Percentiles rank a stretch among this genome's conserved stretches.
Conservation (phyloP, 2,113 vertebrate species). For the Antechinus flavipes region DNA sequence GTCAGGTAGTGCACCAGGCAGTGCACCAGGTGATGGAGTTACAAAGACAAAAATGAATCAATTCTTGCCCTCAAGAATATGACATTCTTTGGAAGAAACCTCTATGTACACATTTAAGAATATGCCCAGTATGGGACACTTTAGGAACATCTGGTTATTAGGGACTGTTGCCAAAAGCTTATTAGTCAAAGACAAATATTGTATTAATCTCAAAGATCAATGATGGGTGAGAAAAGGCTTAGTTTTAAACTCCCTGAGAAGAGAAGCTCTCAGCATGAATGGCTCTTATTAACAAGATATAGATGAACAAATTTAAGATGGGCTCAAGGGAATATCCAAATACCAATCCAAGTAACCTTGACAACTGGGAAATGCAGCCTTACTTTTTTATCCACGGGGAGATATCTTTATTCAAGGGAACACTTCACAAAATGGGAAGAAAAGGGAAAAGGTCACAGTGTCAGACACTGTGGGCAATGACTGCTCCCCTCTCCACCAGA, state of each 20-base stretch:
- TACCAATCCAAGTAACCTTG: constrained; percentile 30
- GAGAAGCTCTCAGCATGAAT: constrained; percentile 38
- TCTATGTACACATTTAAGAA: background rate
- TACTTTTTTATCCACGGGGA: constrained; percentile 10
- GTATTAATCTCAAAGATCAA: background rate
- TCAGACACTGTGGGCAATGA: background rate
- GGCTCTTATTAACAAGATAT: constrained; percentile 28
- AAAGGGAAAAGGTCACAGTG: constrained; percentile 2
- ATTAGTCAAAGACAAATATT: background rate
- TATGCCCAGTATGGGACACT: background rate
- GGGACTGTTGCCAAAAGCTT: background rate
- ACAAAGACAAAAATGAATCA: background rate
- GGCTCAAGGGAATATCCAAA: constrained; percentile 15
- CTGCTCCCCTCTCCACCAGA: background rate
- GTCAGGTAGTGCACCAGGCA: background rate
- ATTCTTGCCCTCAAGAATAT: background rate
- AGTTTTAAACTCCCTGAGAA: constrained; percentile 31
- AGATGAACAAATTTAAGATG: constrained; percentile 59
- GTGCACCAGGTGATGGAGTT: background rate
- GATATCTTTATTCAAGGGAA: constrained; percentile 40
- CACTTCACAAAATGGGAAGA: background rate
- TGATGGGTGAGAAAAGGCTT: constrained; percentile 27
- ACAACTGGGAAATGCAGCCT: constrained; percentile 15
- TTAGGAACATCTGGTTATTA: background rate
- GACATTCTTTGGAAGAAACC: background rate